phyloP scores from a whole-genome alignment of 2,797 vertebrate genomes.

The Sebastes taczanowskii region DNA sequence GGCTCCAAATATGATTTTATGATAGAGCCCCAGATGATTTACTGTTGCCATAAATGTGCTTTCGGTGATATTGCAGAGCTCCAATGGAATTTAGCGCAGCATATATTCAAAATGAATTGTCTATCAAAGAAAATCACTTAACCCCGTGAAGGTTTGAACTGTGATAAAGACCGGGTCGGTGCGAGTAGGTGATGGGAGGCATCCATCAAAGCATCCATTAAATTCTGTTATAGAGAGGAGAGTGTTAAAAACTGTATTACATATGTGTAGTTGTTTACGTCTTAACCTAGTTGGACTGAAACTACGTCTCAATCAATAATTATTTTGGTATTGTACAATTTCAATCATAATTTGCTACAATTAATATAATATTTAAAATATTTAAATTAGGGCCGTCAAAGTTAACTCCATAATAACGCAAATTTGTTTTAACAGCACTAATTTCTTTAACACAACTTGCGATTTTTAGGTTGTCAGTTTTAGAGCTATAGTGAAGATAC shows the following conservation, averaged over 20 bases:
- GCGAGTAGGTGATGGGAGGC: constrained; percentile 18
- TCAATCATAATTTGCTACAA: not conserved
- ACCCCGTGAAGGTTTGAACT: constrained; percentile 26
- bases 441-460: too few species aligned
- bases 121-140: constrained; percentile 49
- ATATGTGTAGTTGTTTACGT: not conserved
- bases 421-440: too few species aligned
- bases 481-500: too few species aligned
- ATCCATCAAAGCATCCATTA: constrained; percentile 18
- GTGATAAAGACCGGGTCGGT: constrained; percentile 16
- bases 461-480: too few species aligned
- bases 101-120: constrained; percentile 55
- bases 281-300: not conserved
- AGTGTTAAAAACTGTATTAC: not conserved
- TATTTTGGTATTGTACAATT: not conserved
- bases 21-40: constrained; percentile 45
- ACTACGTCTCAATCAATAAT: not conserved
- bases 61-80: constrained; percentile 51
- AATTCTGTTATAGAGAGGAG: not conserved
- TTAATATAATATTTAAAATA: not conserved
- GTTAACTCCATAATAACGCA: too few species aligned
- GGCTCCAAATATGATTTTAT: constrained; percentile 44
- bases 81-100: constrained; percentile 30
- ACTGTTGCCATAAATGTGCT: constrained; percentile 53
- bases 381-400: too few species aligned